Base-by-base conservation (phyloP, 2,797 vertebrate species). In the Dryobates pubescens region DNA sequence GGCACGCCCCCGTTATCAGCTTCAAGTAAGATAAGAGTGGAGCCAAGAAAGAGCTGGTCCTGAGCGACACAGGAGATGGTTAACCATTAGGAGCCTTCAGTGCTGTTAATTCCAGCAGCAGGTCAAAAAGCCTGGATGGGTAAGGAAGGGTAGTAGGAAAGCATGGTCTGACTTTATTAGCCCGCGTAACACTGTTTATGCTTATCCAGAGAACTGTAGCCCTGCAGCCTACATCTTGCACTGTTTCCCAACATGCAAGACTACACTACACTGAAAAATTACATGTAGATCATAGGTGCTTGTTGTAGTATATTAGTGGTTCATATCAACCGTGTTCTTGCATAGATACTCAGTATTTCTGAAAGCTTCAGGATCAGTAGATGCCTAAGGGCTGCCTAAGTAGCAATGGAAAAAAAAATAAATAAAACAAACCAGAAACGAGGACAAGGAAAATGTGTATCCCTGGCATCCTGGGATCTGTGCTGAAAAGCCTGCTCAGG, bases 11-110 rank as follows among this genome's bases (percentile, higher is more conserved):
- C 56, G 91, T 95, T 97, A 97, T 97, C 97, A 96, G 65, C 34
- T 89, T 67, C 71, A 56, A 96, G 94, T 20, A 85, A 96, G 97
- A 96, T 97, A 97, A 97, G 94, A 77, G 79, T 88, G 92, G 92
- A 95, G 94, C 87, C 64, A 82, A 41, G 62, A 16, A 89, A 78
- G 53, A 9, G 6, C 34, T 70, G 63, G 54, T 85, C 34, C 57
- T 57, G 57, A 85, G 70, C 41, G 17, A 89, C 51, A 38, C 38
- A 57, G 68, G 63, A 89, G 61, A 61, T 69, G 45, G 61, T 57
- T 94, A 86, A 91, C 43, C 47, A 72, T 68, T 82, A 92, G 41
- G 26, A 23, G 29, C 30, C 32, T 29, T 74, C 63, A 86, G 38
- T 71, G 27, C 54, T 88, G 17, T n/a, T 78, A 17, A 34, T 43